Base-by-base conservation (phyloP, 2,888 invertebrate genomes). In the Petrolisthes cinctipes region DNA sequence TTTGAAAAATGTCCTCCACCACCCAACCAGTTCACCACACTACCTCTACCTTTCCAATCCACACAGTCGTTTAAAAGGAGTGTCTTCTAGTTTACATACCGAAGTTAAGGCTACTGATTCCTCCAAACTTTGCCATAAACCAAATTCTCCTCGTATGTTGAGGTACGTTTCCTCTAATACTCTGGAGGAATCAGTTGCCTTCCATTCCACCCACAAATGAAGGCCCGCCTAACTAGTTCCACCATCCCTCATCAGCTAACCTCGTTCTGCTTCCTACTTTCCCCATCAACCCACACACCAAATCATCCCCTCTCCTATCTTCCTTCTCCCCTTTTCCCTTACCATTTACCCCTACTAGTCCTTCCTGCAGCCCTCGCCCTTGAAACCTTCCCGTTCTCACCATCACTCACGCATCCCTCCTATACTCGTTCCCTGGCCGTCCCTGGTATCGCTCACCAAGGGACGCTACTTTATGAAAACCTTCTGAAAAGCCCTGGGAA, bases 401-500 rank as follows among this genome's bases (percentile, higher is more conserved):
- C 71, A 14, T 71, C 23, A n/a, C 61, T 23, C 11, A 57, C 80
- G 6, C 14, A 5, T 53, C n/a, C 20, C 56, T 78, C 5, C n/a
- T n/a, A 17, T 37, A 37, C 37, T 23, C 56, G 9, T 61, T 57
- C 78, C 53, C 78, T 54, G 37, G 56, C 61, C 84, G 66, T 2
- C 37, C 2, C 37, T 37, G 37, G 37, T 37, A 37, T 37, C 37
- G 37, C 2, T 37, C 37, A 37, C 37, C 71, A 11, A 14, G 61
- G n/a, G 71, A n/a, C 71, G 71, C 66, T 85, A 37, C 73, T 85
- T 80, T 85, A 56, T 57, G 85, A 85, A 85, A 81, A 53, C 23
- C 73, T 71, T 73, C 80, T 53, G 85, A 85, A 85, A 57, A 56
- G 56, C 66, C 80, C 51, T 85, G 85, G 54, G 51, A 85, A 73